A percentile compares a stretch with the other conserved stretches of the same genome.
Evolutionary conservation across 1,140 invertebrate genomes (phyloP).

Genomic region (Saxidomus purpurata): DNA sequence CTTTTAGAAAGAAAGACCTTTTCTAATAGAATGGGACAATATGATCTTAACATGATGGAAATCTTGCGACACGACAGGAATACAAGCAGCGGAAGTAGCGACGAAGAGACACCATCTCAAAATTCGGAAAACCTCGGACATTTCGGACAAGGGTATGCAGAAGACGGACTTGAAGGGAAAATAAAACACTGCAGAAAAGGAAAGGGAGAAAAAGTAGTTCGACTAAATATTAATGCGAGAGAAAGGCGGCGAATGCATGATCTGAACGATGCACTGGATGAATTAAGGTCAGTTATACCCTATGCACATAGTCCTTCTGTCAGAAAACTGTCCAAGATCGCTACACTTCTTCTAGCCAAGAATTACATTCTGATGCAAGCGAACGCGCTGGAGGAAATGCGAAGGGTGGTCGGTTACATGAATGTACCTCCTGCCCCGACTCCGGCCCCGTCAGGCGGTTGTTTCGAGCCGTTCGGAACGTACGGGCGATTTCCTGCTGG

Average conservation of each 20-base stretch:
- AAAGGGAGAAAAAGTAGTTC: constrained; percentile 73
- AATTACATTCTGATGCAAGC: constrained; percentile 99
- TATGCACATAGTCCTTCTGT: constrained; percentile 98
- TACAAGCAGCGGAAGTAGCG: constrained; percentile 42
- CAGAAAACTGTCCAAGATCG: constrained; percentile 99
- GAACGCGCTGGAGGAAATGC: constrained; percentile 86
- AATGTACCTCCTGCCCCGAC: constrained; percentile 66
- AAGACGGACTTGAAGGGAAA: constrained; percentile 56
- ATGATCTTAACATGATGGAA: constrained; percentile 54
- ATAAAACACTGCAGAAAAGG: constrained; percentile 64
- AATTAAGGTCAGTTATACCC: constrained; percentile 85
- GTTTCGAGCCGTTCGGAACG: constrained; percentile 74
- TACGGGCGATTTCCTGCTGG: constrained; percentile 68
- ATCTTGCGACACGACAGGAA: constrained; percentile 50
- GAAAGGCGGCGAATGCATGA: constrained; percentile 87
- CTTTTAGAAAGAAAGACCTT: neutral
- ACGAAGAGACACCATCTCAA: constrained; percentile 3
- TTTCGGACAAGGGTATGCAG: constrained; percentile 69
- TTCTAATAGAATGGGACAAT: constrained; percentile 40
- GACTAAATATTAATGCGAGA: constrained; percentile 85
- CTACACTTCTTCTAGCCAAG: constrained; percentile 98
- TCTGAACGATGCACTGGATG: constrained; percentile 86
- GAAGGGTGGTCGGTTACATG: constrained; percentile 81
- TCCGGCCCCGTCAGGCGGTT: constrained; percentile 38
- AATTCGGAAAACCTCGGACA: neutral